Conservation (phyloP, 2,888 invertebrate species). For the Ophion costatus region DNA sequence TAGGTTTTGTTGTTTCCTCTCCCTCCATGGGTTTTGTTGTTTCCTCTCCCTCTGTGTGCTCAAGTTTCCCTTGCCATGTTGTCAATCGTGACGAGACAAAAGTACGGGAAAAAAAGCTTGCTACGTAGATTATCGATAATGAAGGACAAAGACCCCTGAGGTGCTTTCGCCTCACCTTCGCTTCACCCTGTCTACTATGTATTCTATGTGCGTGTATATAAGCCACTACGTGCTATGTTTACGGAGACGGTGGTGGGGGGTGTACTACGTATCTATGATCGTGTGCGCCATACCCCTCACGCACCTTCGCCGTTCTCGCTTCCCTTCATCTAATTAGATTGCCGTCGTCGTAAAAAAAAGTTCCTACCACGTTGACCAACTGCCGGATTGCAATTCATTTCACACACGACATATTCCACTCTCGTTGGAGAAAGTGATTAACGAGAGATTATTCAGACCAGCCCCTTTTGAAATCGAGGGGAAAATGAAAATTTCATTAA, state of each 20-base stretch:
- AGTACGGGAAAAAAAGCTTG: constrained; percentile 10
- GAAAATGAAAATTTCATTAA: not conserved
- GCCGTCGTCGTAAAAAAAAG: constrained; percentile 35
- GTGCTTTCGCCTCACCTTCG: not conserved
- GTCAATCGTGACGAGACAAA: constrained; percentile 32
- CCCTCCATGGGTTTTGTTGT: too few species aligned
- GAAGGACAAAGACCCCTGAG: constrained; percentile 54
- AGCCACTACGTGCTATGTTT: constrained; percentile 8
- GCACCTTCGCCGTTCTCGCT: constrained; percentile 26
- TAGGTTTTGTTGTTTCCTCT: not conserved
- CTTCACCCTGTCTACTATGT: not conserved
- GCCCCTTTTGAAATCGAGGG: not conserved
- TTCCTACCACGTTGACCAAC: constrained; percentile 21
- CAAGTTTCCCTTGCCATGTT: constrained; percentile 28
- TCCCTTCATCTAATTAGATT: constrained; percentile 52
- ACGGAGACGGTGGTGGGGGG: not conserved
- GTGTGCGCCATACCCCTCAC: constrained; percentile 28
- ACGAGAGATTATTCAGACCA: not conserved
- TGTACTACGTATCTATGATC: not conserved
- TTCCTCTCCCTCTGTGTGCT: not conserved
- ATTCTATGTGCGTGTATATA: not conserved
- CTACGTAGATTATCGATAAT: constrained; percentile 47
- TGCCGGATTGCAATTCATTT: constrained; percentile 3
- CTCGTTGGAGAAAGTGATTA: not conserved
- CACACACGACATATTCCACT: not conserved